Base-by-base conservation (phyloP, 2,113 vertebrate species). In the Rhea americana region DNA sequence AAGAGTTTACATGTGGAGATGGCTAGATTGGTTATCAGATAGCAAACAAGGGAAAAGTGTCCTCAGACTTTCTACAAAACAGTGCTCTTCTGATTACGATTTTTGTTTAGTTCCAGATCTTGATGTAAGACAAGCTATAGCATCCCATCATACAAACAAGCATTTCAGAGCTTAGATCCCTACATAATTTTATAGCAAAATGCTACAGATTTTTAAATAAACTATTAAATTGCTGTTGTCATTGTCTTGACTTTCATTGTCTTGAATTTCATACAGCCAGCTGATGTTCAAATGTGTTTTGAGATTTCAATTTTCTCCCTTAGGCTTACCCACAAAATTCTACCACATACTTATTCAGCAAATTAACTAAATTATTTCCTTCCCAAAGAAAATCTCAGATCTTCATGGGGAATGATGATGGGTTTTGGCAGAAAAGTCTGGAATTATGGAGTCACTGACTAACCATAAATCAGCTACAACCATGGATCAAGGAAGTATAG, bases 351-450 rank as follows among this genome's bases (percentile, higher is more conserved):
- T 96, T 93, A 94, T 96, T 94, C 94, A 93, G 87, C 88, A 96
- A 95, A 96, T 96, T 93, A 95, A 78, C 84, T 89, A 95, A 96
- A 94, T 96, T 96, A 96, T 94, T 94, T 97, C 70, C 90, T 95
- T 93, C 93, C 93, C 48, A 0, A 94, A 93, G 58, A 79, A 95
- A 94, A 93, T 81, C 86, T 96, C 90, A 96, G 90, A 95, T 94
- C 94, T 94, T 63, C 85, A 73, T 87, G 81, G 88, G 76, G 82
- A 93, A 89, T 83, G 91, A 77, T 87, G 85, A 90, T 61, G 70
- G 59, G 25, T 67, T 95, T 92, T 91, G 92, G 82, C 96, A 96
- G 82, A 96, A 93, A 91, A 90, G 61, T 73, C 78, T 93, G 70
- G 85, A 96, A 96, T 95, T 95, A 81, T 67, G 37, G 85, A 94